Evolutionary conservation across 2,888 invertebrate genomes (phyloP).

Genomic region (Ophion ellenae): DNA sequence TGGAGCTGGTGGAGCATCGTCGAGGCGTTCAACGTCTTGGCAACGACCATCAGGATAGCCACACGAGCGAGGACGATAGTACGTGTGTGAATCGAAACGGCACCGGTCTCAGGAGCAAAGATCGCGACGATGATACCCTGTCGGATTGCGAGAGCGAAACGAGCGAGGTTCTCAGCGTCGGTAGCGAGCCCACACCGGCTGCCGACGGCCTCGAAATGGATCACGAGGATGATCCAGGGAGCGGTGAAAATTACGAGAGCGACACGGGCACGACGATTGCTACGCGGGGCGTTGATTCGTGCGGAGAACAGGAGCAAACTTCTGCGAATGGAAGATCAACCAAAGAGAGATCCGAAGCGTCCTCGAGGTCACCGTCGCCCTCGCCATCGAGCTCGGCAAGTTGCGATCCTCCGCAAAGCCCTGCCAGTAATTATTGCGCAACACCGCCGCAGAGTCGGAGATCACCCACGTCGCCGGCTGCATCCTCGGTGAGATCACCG

Average conservation of each 20-base stretch:
- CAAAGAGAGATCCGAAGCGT: slow-evolving; percentile 55
- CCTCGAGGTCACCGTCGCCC: slow-evolving; percentile 76
- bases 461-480: slow-evolving; percentile 79
- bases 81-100: slow-evolving; percentile 63
- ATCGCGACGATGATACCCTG: slow-evolving; percentile 68
- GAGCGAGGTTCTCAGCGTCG: slow-evolving; percentile 92
- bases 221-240: slow-evolving; percentile 67
- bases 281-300: slow-evolving; percentile 72
- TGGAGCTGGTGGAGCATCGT: slow-evolving; percentile 69
- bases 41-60: slow-evolving; percentile 61
- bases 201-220: slow-evolving; percentile 67
- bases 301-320: slow-evolving; percentile 33
- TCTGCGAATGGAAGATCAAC: slow-evolving; percentile 43
- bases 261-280: slow-evolving; percentile 72
- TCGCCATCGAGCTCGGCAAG: slow-evolving; percentile 80
- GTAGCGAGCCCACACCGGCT: slow-evolving; percentile 87
- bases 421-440: slow-evolving; percentile 72
- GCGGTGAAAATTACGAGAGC: slow-evolving; percentile 73
- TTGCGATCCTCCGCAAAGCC: slow-evolving; percentile 74
- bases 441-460: slow-evolving; percentile 76
- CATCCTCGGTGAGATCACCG: slow-evolving; percentile 80
- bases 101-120: slow-evolving; percentile 38
- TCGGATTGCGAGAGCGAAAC: slow-evolving; percentile 84
- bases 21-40: slow-evolving; percentile 67
- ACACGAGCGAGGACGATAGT: slow-evolving; percentile 69